Base-by-base conservation (phyloP, 53 echinoderm and acorn worm species). In the Zoroaster sp. region DNA sequence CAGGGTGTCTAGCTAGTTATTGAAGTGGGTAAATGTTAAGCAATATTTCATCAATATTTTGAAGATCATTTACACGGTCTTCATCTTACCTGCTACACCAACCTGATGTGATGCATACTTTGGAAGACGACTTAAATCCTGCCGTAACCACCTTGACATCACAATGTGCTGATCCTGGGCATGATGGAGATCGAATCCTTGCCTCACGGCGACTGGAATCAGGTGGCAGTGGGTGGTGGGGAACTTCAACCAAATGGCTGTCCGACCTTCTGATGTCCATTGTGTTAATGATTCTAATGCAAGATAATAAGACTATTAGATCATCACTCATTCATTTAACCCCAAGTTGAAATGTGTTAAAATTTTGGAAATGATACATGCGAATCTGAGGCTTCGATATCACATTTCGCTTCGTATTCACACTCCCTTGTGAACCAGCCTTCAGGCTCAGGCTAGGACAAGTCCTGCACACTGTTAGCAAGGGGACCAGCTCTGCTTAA, bases 121-220 rank as follows among this genome's bases (percentile, higher is more conserved):
- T 5, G 95, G 98, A 37, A 96, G 73, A 32, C 94, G 92, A 63
- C 87, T 94, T 14, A 91, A 89, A 74, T 89, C 90, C 33, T 89
- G 87, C 46, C 77, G 89, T n/a, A 98, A 75, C 98, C 98, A 98
- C 38, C 89, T 87, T 4, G 88, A 96, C 85, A 98, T 78, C 53
- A 94, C 88, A 11, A 89, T 91, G 28, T 78, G 72, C 12, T 89
- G 41, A 11, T 88, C 95, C 65, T 94, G 92, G 20, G 98, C 90
- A 91, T 98, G 98, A 52, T 98, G 98, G 44, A 91, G 91, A 35
- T 33, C 66, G 49, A 98, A 96, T 1, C 98, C 98, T 43, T 80
- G 65, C 10, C 70, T 59, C 25, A 91, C 92, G 45, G 98, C 98
- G 30, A 85, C 14, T 5, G 88, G 77, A 40, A 96, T 94, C 77